Conservation (phyloP, 2,888 invertebrate genomes). For the Hecatera dysodea region DNA sequence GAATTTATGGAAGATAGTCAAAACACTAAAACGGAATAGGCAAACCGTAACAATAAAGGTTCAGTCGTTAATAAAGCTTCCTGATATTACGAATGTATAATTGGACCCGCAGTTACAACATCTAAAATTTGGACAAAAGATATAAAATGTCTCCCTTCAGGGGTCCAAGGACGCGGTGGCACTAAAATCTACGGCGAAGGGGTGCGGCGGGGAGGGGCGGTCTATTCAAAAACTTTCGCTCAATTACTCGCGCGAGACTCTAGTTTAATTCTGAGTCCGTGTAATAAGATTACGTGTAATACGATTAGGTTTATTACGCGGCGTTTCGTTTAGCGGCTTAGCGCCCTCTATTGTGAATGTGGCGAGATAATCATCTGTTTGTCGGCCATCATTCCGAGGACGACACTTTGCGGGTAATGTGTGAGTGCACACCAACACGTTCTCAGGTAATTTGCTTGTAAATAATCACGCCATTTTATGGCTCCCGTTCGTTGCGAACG, state of each 20-base stretch:
- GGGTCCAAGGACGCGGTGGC: constrained; percentile 56
- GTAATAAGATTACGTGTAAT: constrained; percentile 70
- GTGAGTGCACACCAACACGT: constrained; percentile 42
- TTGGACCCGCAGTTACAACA: constrained; percentile 63
- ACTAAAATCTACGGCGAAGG: constrained; percentile 57
- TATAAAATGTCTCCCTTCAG: constrained; percentile 65
- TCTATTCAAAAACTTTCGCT: constrained; percentile 71
- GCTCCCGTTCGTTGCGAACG: constrained; percentile 43
- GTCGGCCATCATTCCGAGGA: constrained; percentile 52
- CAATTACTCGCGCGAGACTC: constrained; percentile 68
- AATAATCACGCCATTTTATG: constrained; percentile 61
- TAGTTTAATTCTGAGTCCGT: constrained; percentile 67
- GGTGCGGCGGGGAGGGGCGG: constrained; percentile 27
- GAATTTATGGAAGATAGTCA: constrained; percentile 38
- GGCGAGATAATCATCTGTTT: constrained; percentile 62
- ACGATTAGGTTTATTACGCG: constrained; percentile 64
- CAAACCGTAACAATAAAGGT: constrained; percentile 53
- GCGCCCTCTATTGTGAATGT: constrained; percentile 62
- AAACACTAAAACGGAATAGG: constrained; percentile 34
- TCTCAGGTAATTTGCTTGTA: constrained; percentile 61
- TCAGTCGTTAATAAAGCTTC: constrained; percentile 60
- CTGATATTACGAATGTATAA: constrained; percentile 65
- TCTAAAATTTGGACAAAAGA: constrained; percentile 66
- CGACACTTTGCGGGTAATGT: constrained; percentile 49
- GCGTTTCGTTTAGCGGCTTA: constrained; percentile 64